These are phyloP conservation scores for Aphis craccivora DNA, from an alignment of 1,140 invertebrate genomes.

Conservation along the genomic window DNA sequence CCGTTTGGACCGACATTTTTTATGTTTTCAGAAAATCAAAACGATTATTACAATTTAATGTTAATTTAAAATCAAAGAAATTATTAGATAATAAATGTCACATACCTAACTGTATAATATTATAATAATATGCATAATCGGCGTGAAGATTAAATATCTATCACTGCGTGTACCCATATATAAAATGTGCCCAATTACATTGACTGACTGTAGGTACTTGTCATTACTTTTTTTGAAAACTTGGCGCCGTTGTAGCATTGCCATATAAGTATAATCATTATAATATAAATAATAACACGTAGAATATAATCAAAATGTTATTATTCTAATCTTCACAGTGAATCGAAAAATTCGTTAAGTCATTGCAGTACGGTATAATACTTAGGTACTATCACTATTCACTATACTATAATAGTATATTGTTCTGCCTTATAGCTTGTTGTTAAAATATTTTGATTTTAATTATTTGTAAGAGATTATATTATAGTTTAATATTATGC, in stretches of 20 bases:
- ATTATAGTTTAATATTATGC: neutral
- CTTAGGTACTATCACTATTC: neutral
- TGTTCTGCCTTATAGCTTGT: neutral
- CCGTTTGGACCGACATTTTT: neutral
- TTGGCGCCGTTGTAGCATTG: neutral
- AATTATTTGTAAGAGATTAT: neutral
- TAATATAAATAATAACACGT: neutral
- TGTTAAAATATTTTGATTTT: neutral
- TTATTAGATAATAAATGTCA: neutral
- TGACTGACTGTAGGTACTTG: neutral
- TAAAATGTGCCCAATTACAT: neutral
- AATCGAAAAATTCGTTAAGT: neutral
- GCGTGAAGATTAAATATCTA: neutral
- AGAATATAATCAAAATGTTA: neutral
- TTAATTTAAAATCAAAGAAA: neutral
- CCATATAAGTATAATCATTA: neutral
- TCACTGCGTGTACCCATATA: too few species aligned
- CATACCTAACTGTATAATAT: neutral
- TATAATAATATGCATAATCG: neutral
- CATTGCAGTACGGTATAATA: neutral
- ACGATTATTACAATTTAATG: neutral
- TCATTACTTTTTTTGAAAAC: neutral
- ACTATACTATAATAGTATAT: neutral
- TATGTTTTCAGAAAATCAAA: neutral
- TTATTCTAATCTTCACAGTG: neutral